Base-by-base conservation (phyloP, 1,140 invertebrate species). In the Lepidurus arcticus region DNA sequence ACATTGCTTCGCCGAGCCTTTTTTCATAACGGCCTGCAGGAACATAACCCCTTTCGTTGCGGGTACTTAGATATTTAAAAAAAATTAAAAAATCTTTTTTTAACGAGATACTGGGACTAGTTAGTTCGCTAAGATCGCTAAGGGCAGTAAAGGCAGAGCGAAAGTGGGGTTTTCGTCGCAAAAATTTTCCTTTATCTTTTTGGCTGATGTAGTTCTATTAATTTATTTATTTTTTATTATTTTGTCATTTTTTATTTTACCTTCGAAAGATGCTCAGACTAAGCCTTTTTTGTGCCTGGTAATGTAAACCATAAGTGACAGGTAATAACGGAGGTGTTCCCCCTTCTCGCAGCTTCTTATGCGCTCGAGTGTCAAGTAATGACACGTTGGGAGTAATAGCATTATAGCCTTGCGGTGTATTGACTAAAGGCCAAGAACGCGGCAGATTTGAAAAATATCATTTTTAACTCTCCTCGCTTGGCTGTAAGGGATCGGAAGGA, bases 261-360 rank as follows among this genome's bases (percentile, higher is more conserved):
- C 21, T 65, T 65, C 53, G 9, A 13, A 65, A 65, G 53, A 13
- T 11, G 53, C 21, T 21, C 21, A 21, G 53, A 34, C 34, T 34
- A 34, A 34, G 34, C 34, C 34, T 34, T 34, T 34, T 34, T 34
- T 34, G 34, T 34, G 34, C 4, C 34, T 65, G 7, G 21, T 65
- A 13, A 65, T 16, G 21, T 65, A 65, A 65, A 65, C 53, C 53
- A 65, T n/a, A 65, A 65, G n/a, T 65, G 53, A 65, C 53, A 65
- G 53, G 53, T 65, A 65, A 65, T 13, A 65, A 65, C 53, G 21
- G 6, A 65, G 53, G 13, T 65, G 4, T 10, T 0, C 53, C 34
- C 13, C 1, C 53, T 7, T 65, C 47, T 13, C 47, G 47, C 47
- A 65, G 47, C 47, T 65, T 65, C 53, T 65, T 65, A 65, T 65